phyloP scores from a whole-genome alignment of 2,113 vertebrate species.

The Engystomops pustulosus region DNA sequence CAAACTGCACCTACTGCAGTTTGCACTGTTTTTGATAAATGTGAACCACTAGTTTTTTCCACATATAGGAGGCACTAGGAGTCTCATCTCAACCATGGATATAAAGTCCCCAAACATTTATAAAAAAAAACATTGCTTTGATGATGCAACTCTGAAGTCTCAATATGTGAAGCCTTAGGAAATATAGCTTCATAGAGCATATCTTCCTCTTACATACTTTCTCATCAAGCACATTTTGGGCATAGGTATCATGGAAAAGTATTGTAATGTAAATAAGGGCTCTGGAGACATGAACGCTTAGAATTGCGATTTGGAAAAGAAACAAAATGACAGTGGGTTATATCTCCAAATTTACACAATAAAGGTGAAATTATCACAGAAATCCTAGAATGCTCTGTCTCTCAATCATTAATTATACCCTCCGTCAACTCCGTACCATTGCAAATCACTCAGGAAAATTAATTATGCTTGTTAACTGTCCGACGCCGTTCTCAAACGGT shows the following conservation, averaged over 20 bases:
- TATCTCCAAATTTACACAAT: slow-evolving; percentile 16
- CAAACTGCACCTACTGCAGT: no score
- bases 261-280: not conserved
- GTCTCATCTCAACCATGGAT: no score
- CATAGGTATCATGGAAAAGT: not conserved
- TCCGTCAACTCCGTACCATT: slow-evolving; percentile 29
- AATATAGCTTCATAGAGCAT: no score
- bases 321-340: slow-evolving; percentile 1
- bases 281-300: not conserved
- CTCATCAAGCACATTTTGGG: not conserved
- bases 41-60: no score
- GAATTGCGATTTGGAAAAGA: not conserved
- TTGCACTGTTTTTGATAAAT: no score
- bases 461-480: slow-evolving; percentile 33
- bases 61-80: no score
- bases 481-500: slow-evolving; percentile 13
- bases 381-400: not conserved
- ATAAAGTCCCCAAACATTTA: no score
- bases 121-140: no score
- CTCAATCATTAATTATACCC: slow-evolving; percentile 42
- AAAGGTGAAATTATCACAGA: slow-evolving; percentile 20
- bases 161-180: no score
- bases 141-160: no score
- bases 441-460: slow-evolving; percentile 40
- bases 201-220: not conserved